Evolutionary conservation across 2,797 vertebrate species (phyloP).

Genomic region (Arnoldichthys spilopterus): DNA sequence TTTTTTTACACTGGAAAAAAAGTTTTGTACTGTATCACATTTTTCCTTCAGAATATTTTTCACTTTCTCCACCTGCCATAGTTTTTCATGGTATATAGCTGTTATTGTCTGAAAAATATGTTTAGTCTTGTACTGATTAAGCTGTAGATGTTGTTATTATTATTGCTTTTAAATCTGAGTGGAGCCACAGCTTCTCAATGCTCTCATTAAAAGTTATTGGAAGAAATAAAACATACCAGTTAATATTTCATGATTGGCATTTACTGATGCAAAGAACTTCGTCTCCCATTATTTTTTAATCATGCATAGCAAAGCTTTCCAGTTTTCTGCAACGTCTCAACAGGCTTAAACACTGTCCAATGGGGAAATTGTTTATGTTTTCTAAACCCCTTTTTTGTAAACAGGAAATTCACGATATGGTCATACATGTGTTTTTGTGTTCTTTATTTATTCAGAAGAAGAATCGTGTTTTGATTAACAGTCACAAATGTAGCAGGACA

Average conservation of each 20-base stretch:
- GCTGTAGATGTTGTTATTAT: slow-evolving; percentile 49
- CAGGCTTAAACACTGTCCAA: not conserved
- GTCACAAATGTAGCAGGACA: not conserved
- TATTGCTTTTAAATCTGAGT: too few relatives aligned
- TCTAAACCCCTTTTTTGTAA: not conserved
- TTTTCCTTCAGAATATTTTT: slow-evolving; percentile 47
- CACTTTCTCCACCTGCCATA: slow-evolving; percentile 43
- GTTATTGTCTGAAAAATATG: slow-evolving; percentile 54
- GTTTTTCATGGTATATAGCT: slow-evolving; percentile 40
- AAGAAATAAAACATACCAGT: too few relatives aligned
- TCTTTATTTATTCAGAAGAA: not conserved
- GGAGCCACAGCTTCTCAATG: too few relatives aligned
- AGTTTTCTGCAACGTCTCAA: not conserved
- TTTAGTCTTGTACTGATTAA: slow-evolving; percentile 50
- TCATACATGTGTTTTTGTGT: not conserved
- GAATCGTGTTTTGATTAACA: not conserved
- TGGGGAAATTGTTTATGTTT: not conserved
- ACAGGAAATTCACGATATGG: not conserved
- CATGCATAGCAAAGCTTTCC: not conserved
- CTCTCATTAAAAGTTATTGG: too few relatives aligned
- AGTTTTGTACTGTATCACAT: not conserved
- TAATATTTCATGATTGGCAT: not conserved
- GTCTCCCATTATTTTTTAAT: not conserved
- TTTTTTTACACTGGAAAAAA: not conserved
- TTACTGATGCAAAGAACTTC: not conserved